Conservation (phyloP, 2,113 vertebrate species). For the Protobothrops mucrosquamatus region DNA sequence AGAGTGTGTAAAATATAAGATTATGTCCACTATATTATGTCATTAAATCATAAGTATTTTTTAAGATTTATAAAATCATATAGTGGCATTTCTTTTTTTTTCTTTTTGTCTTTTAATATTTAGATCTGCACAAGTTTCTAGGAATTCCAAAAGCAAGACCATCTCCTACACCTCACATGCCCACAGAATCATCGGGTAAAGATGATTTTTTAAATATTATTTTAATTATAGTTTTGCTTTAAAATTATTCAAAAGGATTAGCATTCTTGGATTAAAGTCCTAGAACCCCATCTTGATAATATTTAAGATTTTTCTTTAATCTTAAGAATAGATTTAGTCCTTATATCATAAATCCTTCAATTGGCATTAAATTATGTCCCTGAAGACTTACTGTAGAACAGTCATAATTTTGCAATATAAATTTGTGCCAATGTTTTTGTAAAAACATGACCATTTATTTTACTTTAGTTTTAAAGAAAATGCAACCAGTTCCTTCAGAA, state of each 20-base stretch:
- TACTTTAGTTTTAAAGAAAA: constrained; percentile 66
- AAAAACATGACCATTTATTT: constrained; percentile 60
- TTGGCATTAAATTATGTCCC: not conserved
- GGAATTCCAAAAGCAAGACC: constrained; percentile 57
- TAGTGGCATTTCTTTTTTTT: not conserved
- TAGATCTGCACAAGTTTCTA: constrained; percentile 53
- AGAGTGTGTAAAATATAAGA: not conserved
- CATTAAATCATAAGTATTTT: not conserved
- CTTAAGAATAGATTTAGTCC: not conserved
- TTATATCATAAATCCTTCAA: not conserved
- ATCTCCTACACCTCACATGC: constrained; percentile 41
- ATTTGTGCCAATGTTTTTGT: constrained; percentile 24
- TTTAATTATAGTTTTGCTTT: not conserved
- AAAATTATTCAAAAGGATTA: not conserved
- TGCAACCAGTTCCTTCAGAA: constrained; percentile 53
- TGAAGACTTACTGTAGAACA: constrained; percentile 11
- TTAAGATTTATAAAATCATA: constrained; percentile 22
- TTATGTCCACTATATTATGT: not conserved
- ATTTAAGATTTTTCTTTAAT: not conserved
- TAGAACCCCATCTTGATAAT: not conserved
- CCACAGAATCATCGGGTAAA: constrained; percentile 51
- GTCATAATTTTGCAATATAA: constrained; percentile 17
- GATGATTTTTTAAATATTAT: not conserved
- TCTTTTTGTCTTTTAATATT: constrained; percentile 25
- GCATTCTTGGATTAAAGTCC: not conserved